These are phyloP conservation scores for Melitaea athalia DNA, from an alignment of 2,888 invertebrate species.

Conservation along the genomic window DNA sequence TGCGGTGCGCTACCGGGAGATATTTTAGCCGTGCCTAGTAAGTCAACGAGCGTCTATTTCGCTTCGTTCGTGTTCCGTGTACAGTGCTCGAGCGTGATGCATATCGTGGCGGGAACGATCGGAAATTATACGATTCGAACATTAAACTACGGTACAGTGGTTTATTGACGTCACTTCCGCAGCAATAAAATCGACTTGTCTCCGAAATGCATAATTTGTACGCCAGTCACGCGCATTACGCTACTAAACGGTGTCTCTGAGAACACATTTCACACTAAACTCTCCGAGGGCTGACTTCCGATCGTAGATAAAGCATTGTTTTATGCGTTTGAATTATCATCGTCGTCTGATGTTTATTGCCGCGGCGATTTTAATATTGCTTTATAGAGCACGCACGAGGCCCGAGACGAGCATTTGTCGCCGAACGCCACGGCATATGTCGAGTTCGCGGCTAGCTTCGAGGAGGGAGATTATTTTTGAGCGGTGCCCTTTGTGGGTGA, in stretches of 20 bases:
- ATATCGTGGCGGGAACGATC: constrained; percentile 68
- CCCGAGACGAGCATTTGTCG: constrained; percentile 10
- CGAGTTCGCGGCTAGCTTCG: constrained; percentile 14
- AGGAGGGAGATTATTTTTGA: constrained; percentile 47
- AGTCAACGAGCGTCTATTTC: constrained; percentile 26
- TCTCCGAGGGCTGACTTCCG: constrained; percentile 48
- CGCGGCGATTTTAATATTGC: constrained; percentile 74
- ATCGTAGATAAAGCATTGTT: constrained; percentile 79
- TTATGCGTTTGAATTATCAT: constrained; percentile 78
- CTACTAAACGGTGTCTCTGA: constrained; percentile 80
- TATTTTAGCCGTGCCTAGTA: constrained; percentile 20
- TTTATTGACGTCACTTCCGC: constrained; percentile 81
- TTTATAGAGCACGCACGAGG: constrained; percentile 57
- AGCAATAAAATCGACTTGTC: constrained; percentile 79
- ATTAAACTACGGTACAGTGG: constrained; percentile 76
- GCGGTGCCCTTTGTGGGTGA: constrained; percentile 75
- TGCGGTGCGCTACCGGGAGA: constrained; percentile 10
- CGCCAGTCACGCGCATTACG: constrained; percentile 78
- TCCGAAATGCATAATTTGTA: constrained; percentile 81
- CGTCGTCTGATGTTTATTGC: constrained; percentile 75
- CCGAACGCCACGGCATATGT: constrained; percentile 22
- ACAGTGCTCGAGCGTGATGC: constrained; percentile 61
- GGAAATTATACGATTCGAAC: constrained; percentile 72
- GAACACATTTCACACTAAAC: constrained; percentile 81
- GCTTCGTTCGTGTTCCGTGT: constrained; percentile 46